Conservation (phyloP, 35 echinoderm and acorn worm genomes). For the Apostichopus japonicus region DNA sequence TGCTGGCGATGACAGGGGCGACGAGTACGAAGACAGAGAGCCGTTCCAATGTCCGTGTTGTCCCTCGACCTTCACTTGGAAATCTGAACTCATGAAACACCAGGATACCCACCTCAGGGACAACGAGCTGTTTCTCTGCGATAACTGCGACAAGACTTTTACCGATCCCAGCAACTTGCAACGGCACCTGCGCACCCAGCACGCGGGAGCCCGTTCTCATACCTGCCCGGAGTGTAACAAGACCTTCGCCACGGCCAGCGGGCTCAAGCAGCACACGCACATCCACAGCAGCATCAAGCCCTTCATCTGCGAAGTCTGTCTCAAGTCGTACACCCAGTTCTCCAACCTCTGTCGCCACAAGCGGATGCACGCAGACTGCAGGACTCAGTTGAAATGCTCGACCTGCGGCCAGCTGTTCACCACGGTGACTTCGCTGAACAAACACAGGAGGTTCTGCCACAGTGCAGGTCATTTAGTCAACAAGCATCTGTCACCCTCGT, state of each 20-base stretch:
- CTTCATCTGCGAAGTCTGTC: conserved; percentile 97
- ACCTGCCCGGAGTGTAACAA: conserved; percentile 95
- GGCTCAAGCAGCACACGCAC: conserved; percentile 97
- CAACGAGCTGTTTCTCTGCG: conserved; percentile 76
- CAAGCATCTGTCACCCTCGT: conserved; percentile 64
- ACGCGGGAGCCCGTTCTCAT: conserved; percentile 86
- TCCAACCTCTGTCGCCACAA: conserved; percentile 96
- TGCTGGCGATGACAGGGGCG: background rate
- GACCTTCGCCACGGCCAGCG: conserved; percentile 96
- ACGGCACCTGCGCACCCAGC: conserved; percentile 92
- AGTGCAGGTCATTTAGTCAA: conserved; percentile 70
- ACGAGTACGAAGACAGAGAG: background rate
- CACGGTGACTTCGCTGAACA: conserved; percentile 94
- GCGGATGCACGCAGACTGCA: conserved; percentile 95
- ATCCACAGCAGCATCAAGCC: conserved; percentile 99
- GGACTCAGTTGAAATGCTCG: conserved; percentile 89
- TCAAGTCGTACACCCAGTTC: conserved; percentile 98
- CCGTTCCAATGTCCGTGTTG: conserved; percentile 74
- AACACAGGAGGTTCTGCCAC: conserved; percentile 97
- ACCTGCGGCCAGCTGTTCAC: conserved; percentile 90
- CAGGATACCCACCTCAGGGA: conserved; percentile 69
- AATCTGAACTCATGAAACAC: conserved; percentile 82
- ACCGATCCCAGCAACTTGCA: conserved; percentile 97
- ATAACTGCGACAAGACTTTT: conserved; percentile 93
- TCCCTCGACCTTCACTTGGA: conserved; percentile 83